A percentile compares a stretch with the other conserved stretches of the same genome.
Conservation (phyloP, 2,888 invertebrate genomes). For the Antitype chi region DNA sequence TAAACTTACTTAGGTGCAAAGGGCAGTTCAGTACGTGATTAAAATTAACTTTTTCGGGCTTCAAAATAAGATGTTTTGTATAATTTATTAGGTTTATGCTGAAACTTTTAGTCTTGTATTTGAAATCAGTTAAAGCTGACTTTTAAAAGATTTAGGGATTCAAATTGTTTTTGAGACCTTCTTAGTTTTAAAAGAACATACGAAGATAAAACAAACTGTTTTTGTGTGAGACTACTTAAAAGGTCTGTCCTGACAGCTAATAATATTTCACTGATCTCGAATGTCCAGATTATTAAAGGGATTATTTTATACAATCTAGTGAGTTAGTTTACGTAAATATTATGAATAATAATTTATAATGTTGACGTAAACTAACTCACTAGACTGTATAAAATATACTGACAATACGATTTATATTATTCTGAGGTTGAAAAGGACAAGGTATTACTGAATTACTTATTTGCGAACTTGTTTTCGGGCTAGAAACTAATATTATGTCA, state of each 20-base stretch:
- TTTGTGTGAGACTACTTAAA: neutral
- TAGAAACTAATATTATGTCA: neutral
- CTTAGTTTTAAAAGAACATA: neutral
- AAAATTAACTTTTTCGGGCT: slow-evolving; percentile 57
- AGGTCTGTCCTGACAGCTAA: slow-evolving; percentile 9
- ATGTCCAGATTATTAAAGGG: slow-evolving; percentile 9
- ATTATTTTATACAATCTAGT: too few species aligned
- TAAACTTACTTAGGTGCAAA: slow-evolving; percentile 66
- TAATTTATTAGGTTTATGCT: slow-evolving; percentile 55
- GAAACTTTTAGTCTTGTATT: slow-evolving; percentile 39
- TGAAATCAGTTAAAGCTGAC: slow-evolving; percentile 37
- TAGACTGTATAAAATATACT: slow-evolving; percentile 20
- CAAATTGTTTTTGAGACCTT: slow-evolving; percentile 4
- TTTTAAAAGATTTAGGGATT: slow-evolving; percentile 28
- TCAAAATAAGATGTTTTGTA: slow-evolving; percentile 50
- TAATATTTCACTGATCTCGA: slow-evolving; percentile 20
- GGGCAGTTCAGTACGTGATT: slow-evolving; percentile 57
- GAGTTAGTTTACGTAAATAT: too few species aligned
- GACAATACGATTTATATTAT: slow-evolving; percentile 26
- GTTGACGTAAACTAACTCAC: slow-evolving; percentile 36
- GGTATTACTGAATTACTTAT: slow-evolving; percentile 13
- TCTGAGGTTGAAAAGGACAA: slow-evolving; percentile 5
- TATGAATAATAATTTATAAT: too few species aligned
- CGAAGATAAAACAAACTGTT: neutral
- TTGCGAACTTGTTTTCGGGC: neutral